These are phyloP conservation scores for silkworm (Bombyx mori) DNA, from an alignment of 1,140 invertebrate genomes.

Conservation along the genomic window ASM3026992v2 NC_085124.1:15017501-15018000, in stretches of 20 bases:
- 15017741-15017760: not conserved
- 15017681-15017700: too few relatives aligned
- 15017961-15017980: too few relatives aligned
- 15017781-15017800: not conserved
- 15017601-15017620: not conserved
- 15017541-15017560: constrained; percentile 54
- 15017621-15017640: too few relatives aligned
- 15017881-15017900: too few relatives aligned
- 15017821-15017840: not conserved
- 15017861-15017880: too few relatives aligned
- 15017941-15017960: too few relatives aligned
- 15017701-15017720: not conserved
- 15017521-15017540: constrained; percentile 61
- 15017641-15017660: too few relatives aligned
- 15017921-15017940: too few relatives aligned
- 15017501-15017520: constrained; percentile 68
- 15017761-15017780: not conserved
- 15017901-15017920: too few relatives aligned
- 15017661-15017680: too few relatives aligned
- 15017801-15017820: constrained; percentile 18
- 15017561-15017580: not conserved
- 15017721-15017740: not conserved
- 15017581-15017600: too few relatives aligned
- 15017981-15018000: too few relatives aligned
- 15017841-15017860: not conserved